A percentile compares a stretch with the other conserved stretches of the same genome.
These are phyloP conservation scores for Galaxea fascicularis DNA, from an alignment of 92 coral and sea anemone species.

Conservation along the genomic window DNA sequence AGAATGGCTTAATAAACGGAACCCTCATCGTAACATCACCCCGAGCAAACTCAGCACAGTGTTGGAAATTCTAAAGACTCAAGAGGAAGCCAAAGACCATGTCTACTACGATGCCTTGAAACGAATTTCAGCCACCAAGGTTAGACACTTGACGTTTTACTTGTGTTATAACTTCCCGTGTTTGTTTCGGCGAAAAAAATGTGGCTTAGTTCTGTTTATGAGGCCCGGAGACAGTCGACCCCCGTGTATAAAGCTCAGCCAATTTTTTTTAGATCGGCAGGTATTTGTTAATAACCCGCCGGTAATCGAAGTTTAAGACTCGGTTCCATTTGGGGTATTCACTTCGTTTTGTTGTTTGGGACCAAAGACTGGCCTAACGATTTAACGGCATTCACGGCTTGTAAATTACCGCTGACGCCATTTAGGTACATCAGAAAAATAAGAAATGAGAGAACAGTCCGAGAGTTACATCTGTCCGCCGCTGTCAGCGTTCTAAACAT, in stretches of 20 bases:
- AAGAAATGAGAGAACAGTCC: background rate
- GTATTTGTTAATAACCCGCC: too few species aligned
- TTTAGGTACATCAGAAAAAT: too few species aligned
- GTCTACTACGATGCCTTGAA: conserved; percentile 92
- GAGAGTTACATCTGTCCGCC: background rate
- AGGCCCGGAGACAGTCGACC: background rate
- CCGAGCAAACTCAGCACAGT: conserved; percentile 87
- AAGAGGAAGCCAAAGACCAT: conserved; percentile 91
- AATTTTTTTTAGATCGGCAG: too few species aligned
- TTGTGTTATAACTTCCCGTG: background rate
- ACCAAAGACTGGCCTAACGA: background rate
- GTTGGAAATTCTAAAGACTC: conserved; percentile 81
- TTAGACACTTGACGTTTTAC: conserved; percentile 24
- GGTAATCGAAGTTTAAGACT: background rate
- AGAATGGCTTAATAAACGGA: conserved; percentile 58
- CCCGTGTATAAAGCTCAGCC: too few species aligned
- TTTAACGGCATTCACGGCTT: background rate
- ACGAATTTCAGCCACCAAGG: conserved; percentile 83
- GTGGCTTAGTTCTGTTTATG: background rate
- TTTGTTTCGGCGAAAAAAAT: conserved; percentile 7
- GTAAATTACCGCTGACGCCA: too few species aligned
- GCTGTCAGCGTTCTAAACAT: background rate
- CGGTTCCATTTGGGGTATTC: background rate
- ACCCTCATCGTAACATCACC: conserved; percentile 43
- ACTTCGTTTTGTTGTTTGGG: background rate